Conservation (phyloP, 2,888 invertebrate genomes). For the Lepidochitona cinerea region DNA sequence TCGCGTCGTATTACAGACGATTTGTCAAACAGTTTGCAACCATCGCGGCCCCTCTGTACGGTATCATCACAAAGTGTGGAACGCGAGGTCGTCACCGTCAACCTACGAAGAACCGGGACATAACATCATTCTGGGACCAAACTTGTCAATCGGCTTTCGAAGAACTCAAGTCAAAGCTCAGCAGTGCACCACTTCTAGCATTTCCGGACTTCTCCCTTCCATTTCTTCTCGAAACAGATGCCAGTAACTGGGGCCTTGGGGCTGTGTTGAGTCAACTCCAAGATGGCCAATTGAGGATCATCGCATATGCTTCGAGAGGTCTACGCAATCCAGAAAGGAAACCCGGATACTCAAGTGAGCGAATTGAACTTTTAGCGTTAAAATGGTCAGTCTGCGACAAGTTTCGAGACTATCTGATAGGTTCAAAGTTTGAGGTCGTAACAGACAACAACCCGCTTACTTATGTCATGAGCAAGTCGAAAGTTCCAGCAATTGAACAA, state of each 20-base stretch:
- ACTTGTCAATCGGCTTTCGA: conserved; percentile 26
- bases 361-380: conserved; percentile 29
- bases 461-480: conserved; percentile 14
- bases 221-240: conserved; percentile 20
- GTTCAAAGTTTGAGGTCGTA: conserved; percentile 15
- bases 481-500: conserved; percentile 25
- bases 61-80: background rate
- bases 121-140: conserved; percentile 11
- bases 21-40: background rate
- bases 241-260: conserved; percentile 17
- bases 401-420: conserved; percentile 23
- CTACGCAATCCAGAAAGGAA: conserved; percentile 20
- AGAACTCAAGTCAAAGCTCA: conserved; percentile 21
- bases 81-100: background rate
- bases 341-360: conserved; percentile 23
- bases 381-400: conserved; percentile 35
- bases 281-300: conserved; percentile 18
- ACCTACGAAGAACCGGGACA: background rate
- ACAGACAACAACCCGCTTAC: conserved; percentile 23
- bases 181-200: conserved; percentile 23
- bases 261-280: conserved; percentile 24
- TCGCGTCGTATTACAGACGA: background rate
- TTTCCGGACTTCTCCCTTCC: conserved; percentile 23
- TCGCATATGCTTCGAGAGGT: conserved; percentile 28
- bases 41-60: background rate